Base-by-base conservation (phyloP, 2,888 invertebrate species). In the Hydraecia micacea region DNA sequence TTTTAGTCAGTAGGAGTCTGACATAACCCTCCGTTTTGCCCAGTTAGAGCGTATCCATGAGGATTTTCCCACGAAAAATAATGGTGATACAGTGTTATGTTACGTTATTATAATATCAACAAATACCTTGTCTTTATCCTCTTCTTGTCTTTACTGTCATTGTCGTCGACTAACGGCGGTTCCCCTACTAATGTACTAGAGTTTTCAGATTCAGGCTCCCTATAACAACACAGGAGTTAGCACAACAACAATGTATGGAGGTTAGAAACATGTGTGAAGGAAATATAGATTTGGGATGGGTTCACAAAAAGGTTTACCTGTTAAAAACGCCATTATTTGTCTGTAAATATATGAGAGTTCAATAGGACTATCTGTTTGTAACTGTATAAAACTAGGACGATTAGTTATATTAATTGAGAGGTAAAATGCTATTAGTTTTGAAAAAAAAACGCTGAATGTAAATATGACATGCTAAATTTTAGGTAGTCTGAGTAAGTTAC, bases 121-220 rank as follows among this genome's bases (percentile, higher is more conserved):
- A 55, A 70, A 58, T 70, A 97, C 97, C 97, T 93, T 72, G 96
- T 95, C 86, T 97, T 97, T 83, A 97, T 96, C 86, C 93, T 92
- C 80, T 96, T 96, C 86, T 95, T 96, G 58, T 96, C 95, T 85
- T 93, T 94, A 21, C 75, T 87, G 18, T 95, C 96, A 13, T 79
- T 81, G 60, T 96, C 96, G 25, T 93, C 93, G 25, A 95, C 86
- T 73, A 96, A 86, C 0, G 97, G 96, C 5, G 95, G 94, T 84
- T 96, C 96, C 1, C 95, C 96, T 15, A 97, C 93, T 79, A 97
- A 88, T 39, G 97, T 97, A 83, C 94, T 95, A 6, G 96, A 95
- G 75, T 93, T 94, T 89, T 96, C 97, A 11, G 97, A 97, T 91
- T 94, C 95, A 8, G 90, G 90, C 83, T 96, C 96, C 87, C 96